Conservation (phyloP, 2,113 vertebrate genomes). For the Spizaetus ornatus region DNA sequence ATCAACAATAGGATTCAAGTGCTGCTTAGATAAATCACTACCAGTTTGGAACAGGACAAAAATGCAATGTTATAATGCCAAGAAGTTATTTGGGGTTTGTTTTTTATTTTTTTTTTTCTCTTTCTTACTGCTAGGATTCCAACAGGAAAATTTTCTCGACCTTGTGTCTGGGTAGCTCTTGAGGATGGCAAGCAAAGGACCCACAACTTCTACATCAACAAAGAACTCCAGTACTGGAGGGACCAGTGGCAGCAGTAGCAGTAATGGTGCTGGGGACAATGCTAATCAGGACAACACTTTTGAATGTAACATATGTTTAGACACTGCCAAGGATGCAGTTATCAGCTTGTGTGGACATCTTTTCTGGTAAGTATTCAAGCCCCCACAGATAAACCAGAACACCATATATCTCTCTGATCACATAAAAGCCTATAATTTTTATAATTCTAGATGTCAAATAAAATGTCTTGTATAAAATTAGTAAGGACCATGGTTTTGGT, state of each 20-base stretch:
- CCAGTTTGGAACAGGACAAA: neutral
- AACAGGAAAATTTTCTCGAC: neutral
- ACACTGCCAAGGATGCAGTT: constrained; percentile 97
- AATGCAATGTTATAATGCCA: neutral
- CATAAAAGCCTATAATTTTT: neutral
- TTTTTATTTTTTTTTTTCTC: neutral
- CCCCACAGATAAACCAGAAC: neutral
- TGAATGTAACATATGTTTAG: constrained; percentile 97
- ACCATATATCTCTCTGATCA: neutral
- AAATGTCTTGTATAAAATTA: neutral
- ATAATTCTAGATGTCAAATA: neutral
- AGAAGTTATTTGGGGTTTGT: neutral
- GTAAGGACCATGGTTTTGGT: neutral
- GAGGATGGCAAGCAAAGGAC: constrained; percentile 87
- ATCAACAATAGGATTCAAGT: constrained; percentile 4
- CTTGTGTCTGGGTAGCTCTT: neutral
- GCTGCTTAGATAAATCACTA: neutral
- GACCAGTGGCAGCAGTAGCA: constrained; percentile 76
- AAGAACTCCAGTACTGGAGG: constrained; percentile 80
- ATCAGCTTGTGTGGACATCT: constrained; percentile 98
- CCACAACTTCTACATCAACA: constrained; percentile 72
- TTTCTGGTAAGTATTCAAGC: constrained; percentile 83
- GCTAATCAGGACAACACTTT: constrained; percentile 92
- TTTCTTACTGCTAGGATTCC: constrained; percentile 49
- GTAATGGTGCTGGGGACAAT: constrained; percentile 77